A percentile compares a stretch with the other conserved stretches of the same genome.
phyloP scores from a whole-genome alignment of 2,888 invertebrate genomes.

The Plagiodera versicolora region DNA sequence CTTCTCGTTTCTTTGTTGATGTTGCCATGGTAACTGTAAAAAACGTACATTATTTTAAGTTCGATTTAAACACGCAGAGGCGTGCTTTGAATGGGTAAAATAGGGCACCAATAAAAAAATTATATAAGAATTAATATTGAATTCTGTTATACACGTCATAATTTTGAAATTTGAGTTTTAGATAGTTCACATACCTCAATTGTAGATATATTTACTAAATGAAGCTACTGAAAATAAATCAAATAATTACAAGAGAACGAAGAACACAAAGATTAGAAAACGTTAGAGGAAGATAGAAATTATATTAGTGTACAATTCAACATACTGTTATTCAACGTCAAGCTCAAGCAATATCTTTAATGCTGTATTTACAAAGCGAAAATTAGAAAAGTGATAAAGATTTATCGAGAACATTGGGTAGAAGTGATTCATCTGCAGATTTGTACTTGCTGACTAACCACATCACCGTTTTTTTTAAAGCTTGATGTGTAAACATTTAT shows the following conservation, averaged over 20 bases:
- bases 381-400: background rate
- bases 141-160: too few relatives aligned
- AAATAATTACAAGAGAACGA: background rate
- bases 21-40: too few relatives aligned
- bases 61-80: too few relatives aligned
- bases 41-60: too few relatives aligned
- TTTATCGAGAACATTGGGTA: background rate
- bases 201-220: background rate
- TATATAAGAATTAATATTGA: background rate
- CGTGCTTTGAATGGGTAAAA: too few relatives aligned
- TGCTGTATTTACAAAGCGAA: slow-evolving; percentile 13
- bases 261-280: background rate
- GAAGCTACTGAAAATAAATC: background rate
- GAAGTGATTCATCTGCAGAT: background rate
- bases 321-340: background rate
- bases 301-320: background rate
- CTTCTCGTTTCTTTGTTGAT: too few relatives aligned
- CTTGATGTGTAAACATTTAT: too few relatives aligned
- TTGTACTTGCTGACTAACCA: too few relatives aligned
- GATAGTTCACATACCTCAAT: background rate
- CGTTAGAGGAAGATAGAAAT: background rate
- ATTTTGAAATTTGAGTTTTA: background rate
- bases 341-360: background rate
- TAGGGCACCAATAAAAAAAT: too few relatives aligned
- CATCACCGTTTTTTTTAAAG: too few relatives aligned